These are phyloP conservation scores for Tridacna gigas DNA, from an alignment of 2,888 invertebrate genomes.

Conservation along the genomic window DNA sequence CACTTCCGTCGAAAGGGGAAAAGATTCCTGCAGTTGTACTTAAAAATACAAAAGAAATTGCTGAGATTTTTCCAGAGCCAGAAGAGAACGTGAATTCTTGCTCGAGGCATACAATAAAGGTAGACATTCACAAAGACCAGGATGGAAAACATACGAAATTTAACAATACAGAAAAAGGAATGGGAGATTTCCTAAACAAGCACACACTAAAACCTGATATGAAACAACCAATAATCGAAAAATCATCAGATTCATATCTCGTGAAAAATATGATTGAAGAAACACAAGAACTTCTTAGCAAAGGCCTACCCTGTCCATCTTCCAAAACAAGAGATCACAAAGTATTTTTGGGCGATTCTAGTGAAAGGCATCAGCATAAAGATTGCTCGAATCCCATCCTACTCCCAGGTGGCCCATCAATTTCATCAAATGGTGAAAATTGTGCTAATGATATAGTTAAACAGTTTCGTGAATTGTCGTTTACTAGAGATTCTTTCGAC, in stretches of 20 bases:
- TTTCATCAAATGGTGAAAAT: neutral
- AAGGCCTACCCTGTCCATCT: neutral
- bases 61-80: neutral
- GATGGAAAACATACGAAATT: neutral
- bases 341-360: neutral
- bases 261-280: neutral
- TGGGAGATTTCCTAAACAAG: constrained; percentile 10
- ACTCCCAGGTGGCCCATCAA: neutral
- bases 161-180: neutral
- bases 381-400: too few species aligned
- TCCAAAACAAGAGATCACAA: too few species aligned
- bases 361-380: neutral
- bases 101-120: neutral
- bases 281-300: neutral
- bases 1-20: neutral
- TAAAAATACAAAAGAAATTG: neutral
- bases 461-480: neutral
- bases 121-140: constrained; percentile 9
- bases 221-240: neutral
- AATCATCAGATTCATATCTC: neutral
- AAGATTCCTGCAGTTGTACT: neutral
- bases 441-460: neutral
- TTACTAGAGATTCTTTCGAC: neutral
- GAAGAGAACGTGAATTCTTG: neutral
- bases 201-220: neutral